phyloP scores from a whole-genome alignment of 2,797 vertebrate species.

The Syndactyla subalaris region DNA sequence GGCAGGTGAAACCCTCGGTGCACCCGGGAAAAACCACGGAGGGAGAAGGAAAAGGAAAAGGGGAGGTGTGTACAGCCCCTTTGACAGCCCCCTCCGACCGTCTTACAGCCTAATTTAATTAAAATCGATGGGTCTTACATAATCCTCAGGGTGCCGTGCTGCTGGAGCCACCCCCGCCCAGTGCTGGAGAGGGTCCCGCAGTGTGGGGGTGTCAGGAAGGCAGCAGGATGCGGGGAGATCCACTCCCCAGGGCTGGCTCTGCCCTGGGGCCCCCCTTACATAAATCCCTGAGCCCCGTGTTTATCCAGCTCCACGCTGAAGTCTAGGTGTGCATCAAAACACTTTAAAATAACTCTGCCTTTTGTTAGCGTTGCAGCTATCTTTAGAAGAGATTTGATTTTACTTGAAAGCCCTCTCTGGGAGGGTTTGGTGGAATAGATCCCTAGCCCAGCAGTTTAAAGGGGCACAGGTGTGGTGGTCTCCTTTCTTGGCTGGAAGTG shows the following conservation, averaged over 20 bases:
- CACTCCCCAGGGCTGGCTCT: not conserved
- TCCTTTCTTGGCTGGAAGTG: not conserved
- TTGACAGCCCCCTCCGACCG: not conserved
- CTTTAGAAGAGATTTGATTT: not conserved
- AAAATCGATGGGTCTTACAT: not conserved
- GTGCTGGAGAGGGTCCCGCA: too few species aligned
- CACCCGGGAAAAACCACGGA: not conserved
- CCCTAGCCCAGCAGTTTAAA: not conserved
- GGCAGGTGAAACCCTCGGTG: not conserved
- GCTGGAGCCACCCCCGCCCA: not conserved
- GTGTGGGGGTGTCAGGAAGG: not conserved
- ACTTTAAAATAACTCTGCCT: slow-evolving; percentile 24
- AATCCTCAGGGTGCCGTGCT: not conserved
- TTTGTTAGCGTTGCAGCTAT: slow-evolving; percentile 23
- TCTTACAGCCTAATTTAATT: slow-evolving; percentile 2
- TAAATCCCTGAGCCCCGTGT: not conserved
- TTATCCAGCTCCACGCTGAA: not conserved
- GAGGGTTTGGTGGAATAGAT: not conserved
- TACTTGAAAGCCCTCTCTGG: not conserved
- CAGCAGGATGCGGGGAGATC: fast-evolving
- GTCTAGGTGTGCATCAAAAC: not conserved
- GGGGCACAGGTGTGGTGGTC: not conserved
- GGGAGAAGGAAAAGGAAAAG: fast-evolving
- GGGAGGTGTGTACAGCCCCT: not conserved
- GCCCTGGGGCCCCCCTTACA: not conserved